These are phyloP conservation scores for Caenorhabditis parvicauda DNA, from an alignment of 2,888 invertebrate species.

Conservation along the genomic window DNA sequence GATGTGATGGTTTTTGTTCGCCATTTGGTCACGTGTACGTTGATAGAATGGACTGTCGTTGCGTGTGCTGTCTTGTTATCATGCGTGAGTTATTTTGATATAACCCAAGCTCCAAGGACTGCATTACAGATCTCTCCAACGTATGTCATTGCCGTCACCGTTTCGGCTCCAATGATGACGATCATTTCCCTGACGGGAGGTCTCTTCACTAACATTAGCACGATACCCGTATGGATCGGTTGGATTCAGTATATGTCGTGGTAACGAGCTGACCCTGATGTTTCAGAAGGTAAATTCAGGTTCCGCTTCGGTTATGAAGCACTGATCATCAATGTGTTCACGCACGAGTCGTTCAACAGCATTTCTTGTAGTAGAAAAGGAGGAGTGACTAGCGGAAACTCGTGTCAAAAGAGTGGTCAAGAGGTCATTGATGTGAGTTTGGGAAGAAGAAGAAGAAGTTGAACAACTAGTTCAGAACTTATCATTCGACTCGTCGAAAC, in stretches of 20 bases:
- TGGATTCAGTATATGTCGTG: slow-evolving; percentile 57
- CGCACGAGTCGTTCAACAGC: slow-evolving; percentile 67
- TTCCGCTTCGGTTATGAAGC: slow-evolving; percentile 67
- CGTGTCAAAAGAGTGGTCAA: slow-evolving; percentile 22
- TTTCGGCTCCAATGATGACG: slow-evolving; percentile 55
- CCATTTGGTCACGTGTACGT: slow-evolving; percentile 40
- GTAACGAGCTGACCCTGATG: slow-evolving; percentile 20
- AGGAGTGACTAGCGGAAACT: background rate
- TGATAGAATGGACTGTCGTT: slow-evolving; percentile 51
- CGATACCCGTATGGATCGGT: slow-evolving; percentile 46
- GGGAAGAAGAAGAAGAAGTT: background rate
- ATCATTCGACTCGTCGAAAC: slow-evolving; percentile 32
- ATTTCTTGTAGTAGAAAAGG: slow-evolving; percentile 59
- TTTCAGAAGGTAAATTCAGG: slow-evolving; percentile 13
- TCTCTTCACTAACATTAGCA: slow-evolving; percentile 49
- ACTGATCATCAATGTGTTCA: slow-evolving; percentile 46
- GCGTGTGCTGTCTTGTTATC: slow-evolving; percentile 34
- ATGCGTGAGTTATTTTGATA: background rate
- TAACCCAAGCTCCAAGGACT: background rate
- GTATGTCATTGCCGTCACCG: slow-evolving; percentile 53
- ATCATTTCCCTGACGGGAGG: slow-evolving; percentile 56
- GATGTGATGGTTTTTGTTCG: slow-evolving; percentile 21
- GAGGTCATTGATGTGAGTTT: slow-evolving; percentile 20
- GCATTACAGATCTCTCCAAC: slow-evolving; percentile 39
- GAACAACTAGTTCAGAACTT: slow-evolving; percentile 21